phyloP scores from a whole-genome alignment of 2,797 vertebrate species.

The Geotrypetes seraphini region DNA sequence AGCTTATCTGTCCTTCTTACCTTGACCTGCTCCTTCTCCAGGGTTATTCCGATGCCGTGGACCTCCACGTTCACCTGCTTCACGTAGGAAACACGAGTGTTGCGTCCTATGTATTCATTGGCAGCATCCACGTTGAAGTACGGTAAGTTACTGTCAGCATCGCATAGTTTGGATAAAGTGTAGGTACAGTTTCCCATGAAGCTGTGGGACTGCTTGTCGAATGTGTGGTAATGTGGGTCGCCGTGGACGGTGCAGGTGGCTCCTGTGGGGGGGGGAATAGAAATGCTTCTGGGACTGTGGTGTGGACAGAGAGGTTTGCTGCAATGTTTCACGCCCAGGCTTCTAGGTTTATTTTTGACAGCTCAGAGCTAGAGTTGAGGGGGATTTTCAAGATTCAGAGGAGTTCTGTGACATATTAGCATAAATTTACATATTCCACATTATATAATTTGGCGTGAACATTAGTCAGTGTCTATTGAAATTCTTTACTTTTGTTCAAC shows the following conservation, averaged over 20 bases:
- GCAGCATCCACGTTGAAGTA: conserved; percentile 54
- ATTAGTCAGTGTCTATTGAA: too few relatives aligned
- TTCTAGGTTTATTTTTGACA: too few relatives aligned
- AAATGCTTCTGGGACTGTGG: too few relatives aligned
- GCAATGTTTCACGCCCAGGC: too few relatives aligned
- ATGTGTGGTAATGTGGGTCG: conserved; percentile 66
- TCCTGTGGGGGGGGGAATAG: conserved; percentile 35
- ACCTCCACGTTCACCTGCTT: conserved; percentile 58
- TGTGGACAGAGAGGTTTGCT: too few relatives aligned
- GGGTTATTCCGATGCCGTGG: conserved; percentile 43
- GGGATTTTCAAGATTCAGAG: too few relatives aligned
- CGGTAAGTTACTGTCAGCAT: conserved; percentile 29
- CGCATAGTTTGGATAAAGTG: conserved; percentile 53
- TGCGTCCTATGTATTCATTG: conserved; percentile 59
- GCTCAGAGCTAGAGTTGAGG: too few relatives aligned
- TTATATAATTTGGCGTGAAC: too few relatives aligned
- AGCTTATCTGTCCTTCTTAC: conserved; percentile 32
- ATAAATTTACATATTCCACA: too few relatives aligned
- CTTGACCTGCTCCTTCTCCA: conserved; percentile 57
- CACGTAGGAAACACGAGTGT: conserved; percentile 46
- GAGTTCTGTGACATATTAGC: too few relatives aligned
- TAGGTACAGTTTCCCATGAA: conserved; percentile 74
- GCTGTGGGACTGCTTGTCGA: conserved; percentile 49
- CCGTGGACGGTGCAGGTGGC: conserved; percentile 41
- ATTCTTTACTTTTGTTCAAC: too few relatives aligned